Conservation (phyloP, 2,797 vertebrate species). For the Catharus ustulatus region DNA sequence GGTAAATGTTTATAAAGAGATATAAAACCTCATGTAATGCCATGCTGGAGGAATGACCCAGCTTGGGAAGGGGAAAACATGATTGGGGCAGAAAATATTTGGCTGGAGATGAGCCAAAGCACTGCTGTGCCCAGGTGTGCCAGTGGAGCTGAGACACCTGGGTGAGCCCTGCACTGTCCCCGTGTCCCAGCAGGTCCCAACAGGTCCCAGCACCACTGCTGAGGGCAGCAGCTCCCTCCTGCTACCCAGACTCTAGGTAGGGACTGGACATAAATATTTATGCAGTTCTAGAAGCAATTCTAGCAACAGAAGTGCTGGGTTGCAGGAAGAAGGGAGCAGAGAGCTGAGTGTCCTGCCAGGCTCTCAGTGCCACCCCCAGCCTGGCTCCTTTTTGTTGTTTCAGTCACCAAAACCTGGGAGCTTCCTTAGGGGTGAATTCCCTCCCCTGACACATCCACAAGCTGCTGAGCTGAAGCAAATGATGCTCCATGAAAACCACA, state of each 20-base stretch:
- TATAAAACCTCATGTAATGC: not conserved
- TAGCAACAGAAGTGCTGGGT: not conserved
- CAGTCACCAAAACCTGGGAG: not conserved
- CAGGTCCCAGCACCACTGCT: not conserved
- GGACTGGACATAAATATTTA: not conserved
- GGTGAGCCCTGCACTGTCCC: not conserved
- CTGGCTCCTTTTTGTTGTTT: not conserved
- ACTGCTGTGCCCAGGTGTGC: not conserved
- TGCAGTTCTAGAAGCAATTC: not conserved
- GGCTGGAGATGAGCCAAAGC: not conserved
- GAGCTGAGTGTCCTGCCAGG: not conserved
- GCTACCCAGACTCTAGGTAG: not conserved
- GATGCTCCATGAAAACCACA: not conserved
- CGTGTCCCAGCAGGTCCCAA: not conserved
- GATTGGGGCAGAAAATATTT: not conserved
- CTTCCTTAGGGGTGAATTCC: not conserved
- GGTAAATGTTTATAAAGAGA: accelerated
- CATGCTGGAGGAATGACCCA: not conserved
- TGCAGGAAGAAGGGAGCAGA: not conserved
- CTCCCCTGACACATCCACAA: not conserved
- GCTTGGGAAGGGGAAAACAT: not conserved
- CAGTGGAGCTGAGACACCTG: not conserved
- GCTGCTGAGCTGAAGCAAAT: not conserved
- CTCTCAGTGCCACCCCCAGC: not conserved
- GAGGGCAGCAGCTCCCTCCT: not conserved